Conservation (phyloP, 2,888 invertebrate genomes). For the Erebia palarica region DNA sequence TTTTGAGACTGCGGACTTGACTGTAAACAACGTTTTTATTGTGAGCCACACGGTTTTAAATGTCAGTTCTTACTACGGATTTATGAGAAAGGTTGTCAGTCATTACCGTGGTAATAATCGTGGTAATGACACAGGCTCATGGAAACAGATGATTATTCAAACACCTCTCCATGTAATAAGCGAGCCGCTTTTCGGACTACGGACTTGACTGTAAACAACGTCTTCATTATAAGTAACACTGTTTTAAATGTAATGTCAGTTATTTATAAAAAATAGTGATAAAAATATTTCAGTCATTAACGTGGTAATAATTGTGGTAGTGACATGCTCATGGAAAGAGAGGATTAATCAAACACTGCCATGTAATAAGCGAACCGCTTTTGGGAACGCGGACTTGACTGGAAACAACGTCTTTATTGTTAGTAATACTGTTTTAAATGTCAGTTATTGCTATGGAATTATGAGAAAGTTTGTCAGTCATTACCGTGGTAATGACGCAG, state of each 20-base stretch:
- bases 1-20: slow-evolving; percentile 35
- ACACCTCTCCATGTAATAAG: slow-evolving; percentile 50
- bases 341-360: slow-evolving; percentile 52
- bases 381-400: slow-evolving; percentile 35
- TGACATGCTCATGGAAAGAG: slow-evolving; percentile 56
- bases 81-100: slow-evolving; percentile 29
- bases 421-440: too few relatives aligned
- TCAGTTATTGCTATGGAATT: too few relatives aligned
- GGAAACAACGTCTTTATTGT: slow-evolving; percentile 34
- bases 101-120: slow-evolving; percentile 66
- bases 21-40: slow-evolving; percentile 34
- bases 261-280: too few relatives aligned
- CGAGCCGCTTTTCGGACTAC: slow-evolving; percentile 36
- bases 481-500: too few relatives aligned
- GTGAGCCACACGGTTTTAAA: slow-evolving; percentile 21
- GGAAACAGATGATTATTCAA: slow-evolving; percentile 54
- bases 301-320: slow-evolving; percentile 64
- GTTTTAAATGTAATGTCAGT: neutral
- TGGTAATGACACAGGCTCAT: slow-evolving; percentile 61
- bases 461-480: too few relatives aligned
- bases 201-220: slow-evolving; percentile 39
- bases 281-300: too few relatives aligned
- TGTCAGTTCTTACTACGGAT: neutral
- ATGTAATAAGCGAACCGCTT: slow-evolving; percentile 48
- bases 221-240: slow-evolving; percentile 26